Base-by-base conservation (phyloP, 2,797 vertebrate species). In the Halcyon smyrnensis region DNA sequence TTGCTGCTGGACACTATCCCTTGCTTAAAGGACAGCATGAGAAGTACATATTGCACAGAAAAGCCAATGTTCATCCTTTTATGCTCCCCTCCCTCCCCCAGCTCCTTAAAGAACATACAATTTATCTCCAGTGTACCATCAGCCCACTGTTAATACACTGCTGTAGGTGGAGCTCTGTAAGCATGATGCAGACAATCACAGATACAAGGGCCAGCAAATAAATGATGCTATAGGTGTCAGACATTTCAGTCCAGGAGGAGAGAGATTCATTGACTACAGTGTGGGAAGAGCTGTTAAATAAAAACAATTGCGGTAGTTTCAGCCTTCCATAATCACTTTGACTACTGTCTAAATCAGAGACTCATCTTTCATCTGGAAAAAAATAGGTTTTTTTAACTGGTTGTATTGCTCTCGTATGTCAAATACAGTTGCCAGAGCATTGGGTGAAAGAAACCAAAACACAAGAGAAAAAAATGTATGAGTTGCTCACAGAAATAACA, bases 241-340 rank as follows among this genome's bases (percentile, higher is more conserved):
- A 84, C 79, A 59, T 84, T 89, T 87, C 82, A 67, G 74, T 3
- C 78, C 65, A 65, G 84, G 63, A 94, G 59, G 73, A 79, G 27
- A 57, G 74, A 51, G 84, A 69, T 89, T 80, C 69, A 54, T 15
- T 67, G 75, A 78, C 83, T 79, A 48, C 46, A 57, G 36, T 20
- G 73, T 60, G 53, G 87, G 73, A 95, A 96, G 70, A 83, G 92
- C 89, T 87, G 91, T 84, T 90, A 84, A 94, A 93, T 57, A 75
- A 79, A 69, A 89, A 37, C 78, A 80, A 74, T 16, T 59, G 67
- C 27, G 48, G 64, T 10, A n/a, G 68, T 24, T 67, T 80, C 67
- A 50, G 37, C 62, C 85, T 81, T 81, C 69, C 54, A 32, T 67
- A 54, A 65, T 16, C 81, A 36, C 51, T 76, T 15, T 48, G 69